Evolutionary conservation across 1,140 invertebrate species (phyloP).

Genomic region (Neodiprion pinetum): DNA sequence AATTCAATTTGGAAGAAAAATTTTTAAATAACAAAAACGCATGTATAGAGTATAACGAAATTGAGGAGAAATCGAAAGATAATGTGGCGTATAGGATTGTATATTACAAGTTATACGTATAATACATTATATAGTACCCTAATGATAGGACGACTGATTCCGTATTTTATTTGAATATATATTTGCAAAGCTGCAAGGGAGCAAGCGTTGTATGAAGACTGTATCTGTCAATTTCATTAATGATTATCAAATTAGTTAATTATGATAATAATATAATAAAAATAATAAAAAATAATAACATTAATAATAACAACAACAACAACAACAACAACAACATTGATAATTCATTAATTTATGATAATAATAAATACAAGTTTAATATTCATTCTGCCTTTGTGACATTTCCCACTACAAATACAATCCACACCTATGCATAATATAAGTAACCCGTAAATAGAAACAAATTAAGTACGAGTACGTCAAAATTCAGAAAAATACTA

Average conservation of each 20-base stretch:
- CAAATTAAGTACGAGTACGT: too few species aligned
- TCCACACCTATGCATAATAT: too few species aligned
- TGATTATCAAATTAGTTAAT: slow-evolving; percentile 49
- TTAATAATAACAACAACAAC: not conserved
- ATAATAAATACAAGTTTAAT: slow-evolving; percentile 49
- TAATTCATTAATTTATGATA: slow-evolving; percentile 46
- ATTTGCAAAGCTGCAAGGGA: slow-evolving; percentile 50
- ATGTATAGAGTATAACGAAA: not conserved
- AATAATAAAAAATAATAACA: slow-evolving; percentile 9
- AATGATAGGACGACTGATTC: slow-evolving; percentile 49
- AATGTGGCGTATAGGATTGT: not conserved
- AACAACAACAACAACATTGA: slow-evolving; percentile 21
- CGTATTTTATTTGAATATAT: slow-evolving; percentile 47
- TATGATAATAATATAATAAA: slow-evolving; percentile 17
- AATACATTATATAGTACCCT: slow-evolving; percentile 20
- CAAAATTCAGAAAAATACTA: too few species aligned
- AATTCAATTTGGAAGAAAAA: slow-evolving; percentile 30
- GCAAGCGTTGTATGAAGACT: slow-evolving; percentile 60
- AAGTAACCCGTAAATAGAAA: too few species aligned
- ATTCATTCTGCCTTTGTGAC: slow-evolving; percentile 6
- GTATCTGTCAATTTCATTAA: slow-evolving; percentile 61
- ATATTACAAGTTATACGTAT: not conserved
- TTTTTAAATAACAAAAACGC: not conserved
- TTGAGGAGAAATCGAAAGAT: not conserved
- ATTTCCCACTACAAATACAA: too few species aligned